Evolutionary conservation across 2,797 vertebrate genomes (phyloP).

Genomic region (Schizopygopsis pylzovi): DNA sequence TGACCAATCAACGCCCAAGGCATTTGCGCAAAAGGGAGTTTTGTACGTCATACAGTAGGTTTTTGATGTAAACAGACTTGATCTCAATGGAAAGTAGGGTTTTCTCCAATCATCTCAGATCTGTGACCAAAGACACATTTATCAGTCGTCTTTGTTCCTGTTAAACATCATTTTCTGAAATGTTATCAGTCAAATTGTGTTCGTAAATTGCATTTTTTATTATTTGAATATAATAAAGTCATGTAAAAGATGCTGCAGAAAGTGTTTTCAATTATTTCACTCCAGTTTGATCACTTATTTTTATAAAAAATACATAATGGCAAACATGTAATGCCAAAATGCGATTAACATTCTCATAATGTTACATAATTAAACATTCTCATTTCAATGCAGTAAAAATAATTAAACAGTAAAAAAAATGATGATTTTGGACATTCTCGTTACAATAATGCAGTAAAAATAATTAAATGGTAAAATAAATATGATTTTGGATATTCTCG

Average conservation of each 20-base stretch:
- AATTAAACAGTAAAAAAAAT: no score
- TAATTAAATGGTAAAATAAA: no score
- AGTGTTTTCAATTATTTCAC: background rate
- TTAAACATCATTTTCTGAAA: background rate
- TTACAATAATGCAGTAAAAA: no score
- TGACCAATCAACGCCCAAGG: background rate
- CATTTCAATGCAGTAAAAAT: no score
- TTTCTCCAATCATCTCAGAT: background rate
- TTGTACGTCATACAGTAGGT: background rate
- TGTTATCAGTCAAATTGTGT: background rate
- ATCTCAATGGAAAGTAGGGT: background rate
- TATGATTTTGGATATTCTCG: no score
- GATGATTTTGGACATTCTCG: no score
- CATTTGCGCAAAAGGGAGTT: background rate
- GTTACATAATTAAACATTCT: no score
- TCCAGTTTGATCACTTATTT: background rate
- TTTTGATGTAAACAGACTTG: background rate
- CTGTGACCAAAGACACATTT: background rate
- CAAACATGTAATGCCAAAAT: background rate
- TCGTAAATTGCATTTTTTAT: background rate
- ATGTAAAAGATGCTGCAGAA: background rate
- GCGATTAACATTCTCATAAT: no score
- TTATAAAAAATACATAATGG: background rate
- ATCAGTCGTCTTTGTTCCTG: background rate
- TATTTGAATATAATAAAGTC: conserved; percentile 12